phyloP scores from a whole-genome alignment of 2,888 invertebrate species.

The Epistrophella euchroma region DNA sequence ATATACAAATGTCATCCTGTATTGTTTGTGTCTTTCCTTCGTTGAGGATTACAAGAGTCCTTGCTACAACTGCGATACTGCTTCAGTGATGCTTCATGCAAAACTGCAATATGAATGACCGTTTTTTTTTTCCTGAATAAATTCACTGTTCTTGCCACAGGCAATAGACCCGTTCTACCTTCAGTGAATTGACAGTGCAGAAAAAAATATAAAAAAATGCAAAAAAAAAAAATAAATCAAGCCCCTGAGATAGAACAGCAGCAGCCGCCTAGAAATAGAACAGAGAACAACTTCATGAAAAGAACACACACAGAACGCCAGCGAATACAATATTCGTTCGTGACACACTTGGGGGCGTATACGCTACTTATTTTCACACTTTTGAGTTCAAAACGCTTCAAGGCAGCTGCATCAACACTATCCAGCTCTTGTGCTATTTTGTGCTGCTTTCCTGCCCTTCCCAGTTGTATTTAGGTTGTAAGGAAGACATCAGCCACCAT shows the following conservation, averaged over 20 bases:
- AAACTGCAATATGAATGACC: conserved; percentile 67
- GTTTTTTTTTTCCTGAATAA: conserved; percentile 51
- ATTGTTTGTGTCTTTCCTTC: conserved; percentile 52
- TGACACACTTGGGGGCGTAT: conserved; percentile 73
- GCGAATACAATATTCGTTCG: conserved; percentile 61
- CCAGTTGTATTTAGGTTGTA: neutral
- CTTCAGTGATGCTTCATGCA: conserved; percentile 59
- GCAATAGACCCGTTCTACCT: conserved; percentile 47
- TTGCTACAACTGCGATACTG: conserved; percentile 29
- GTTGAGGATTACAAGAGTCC: conserved; percentile 60
- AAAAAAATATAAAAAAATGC: neutral
- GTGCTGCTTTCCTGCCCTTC: neutral
- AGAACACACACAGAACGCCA: conserved; percentile 45
- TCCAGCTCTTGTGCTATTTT: neutral
- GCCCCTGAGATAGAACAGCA: conserved; percentile 47
- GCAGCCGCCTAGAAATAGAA: conserved; percentile 32
- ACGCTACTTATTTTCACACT: conserved; percentile 72
- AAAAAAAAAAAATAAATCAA: neutral
- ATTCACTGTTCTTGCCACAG: conserved; percentile 50
- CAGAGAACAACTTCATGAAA: conserved; percentile 60
- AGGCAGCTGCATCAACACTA: conserved; percentile 52
- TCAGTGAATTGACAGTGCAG: neutral
- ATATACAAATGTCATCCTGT: conserved; percentile 50
- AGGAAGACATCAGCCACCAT: conserved; percentile 22
- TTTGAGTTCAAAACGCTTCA: conserved; percentile 59